A percentile compares a stretch with the other conserved stretches of the same genome.
Evolutionary conservation across 1,140 invertebrate genomes (phyloP).

Genomic region (Cotesia vestalis): DNA sequence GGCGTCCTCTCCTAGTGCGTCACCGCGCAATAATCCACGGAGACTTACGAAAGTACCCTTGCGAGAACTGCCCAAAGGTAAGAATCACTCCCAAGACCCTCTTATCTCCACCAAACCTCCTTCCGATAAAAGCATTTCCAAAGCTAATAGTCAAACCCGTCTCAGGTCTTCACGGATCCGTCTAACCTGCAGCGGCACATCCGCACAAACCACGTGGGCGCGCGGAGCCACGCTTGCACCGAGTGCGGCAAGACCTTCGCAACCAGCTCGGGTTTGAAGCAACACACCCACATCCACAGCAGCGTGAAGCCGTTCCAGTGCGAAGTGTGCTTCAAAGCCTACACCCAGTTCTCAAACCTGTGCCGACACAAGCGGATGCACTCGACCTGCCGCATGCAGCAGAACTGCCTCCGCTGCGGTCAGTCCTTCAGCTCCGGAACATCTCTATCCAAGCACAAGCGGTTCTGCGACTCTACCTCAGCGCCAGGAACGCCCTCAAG

Average conservation of each 20-base stretch:
- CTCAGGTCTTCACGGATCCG: conserved; percentile 91
- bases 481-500: conserved; percentile 59
- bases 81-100: conserved; percentile 39
- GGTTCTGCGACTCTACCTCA: conserved; percentile 80
- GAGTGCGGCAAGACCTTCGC: conserved; percentile 99
- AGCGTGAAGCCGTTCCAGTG: conserved; percentile 98
- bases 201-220: conserved; percentile 90
- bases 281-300: conserved; percentile 99
- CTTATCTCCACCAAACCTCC: too few species aligned
- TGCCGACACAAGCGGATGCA: conserved; percentile 99
- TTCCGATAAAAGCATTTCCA: conserved; percentile 44
- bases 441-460: conserved; percentile 83
- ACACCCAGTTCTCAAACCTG: conserved; percentile 99
- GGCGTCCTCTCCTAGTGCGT: conserved; percentile 81
- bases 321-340: conserved; percentile 91
- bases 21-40: conserved; percentile 85
- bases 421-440: conserved; percentile 90
- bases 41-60: conserved; percentile 82
- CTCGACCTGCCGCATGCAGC: conserved; percentile 85
- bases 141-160: conserved; percentile 58
- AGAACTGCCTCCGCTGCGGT: conserved; percentile 91
- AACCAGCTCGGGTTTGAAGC: conserved; percentile 96
- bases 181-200: conserved; percentile 97
- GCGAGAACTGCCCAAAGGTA: conserved; percentile 93
- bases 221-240: conserved; percentile 92